Evolutionary conservation across 2,888 invertebrate genomes (phyloP), one percentile per base, ranked within the genome.

Genomic region (Stenoptilia bipunctidactyla): DNA sequence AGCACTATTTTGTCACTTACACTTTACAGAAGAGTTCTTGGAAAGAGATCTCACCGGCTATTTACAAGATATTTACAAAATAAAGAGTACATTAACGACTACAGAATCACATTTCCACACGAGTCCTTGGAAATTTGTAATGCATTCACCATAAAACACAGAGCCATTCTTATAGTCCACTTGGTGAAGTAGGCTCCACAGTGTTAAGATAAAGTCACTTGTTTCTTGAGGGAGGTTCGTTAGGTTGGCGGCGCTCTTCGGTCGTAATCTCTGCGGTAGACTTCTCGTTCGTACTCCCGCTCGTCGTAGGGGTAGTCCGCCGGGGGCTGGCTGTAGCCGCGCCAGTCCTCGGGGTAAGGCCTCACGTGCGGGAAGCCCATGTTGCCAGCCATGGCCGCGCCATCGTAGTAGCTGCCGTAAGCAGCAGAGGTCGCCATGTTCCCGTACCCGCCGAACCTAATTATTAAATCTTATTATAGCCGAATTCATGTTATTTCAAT

Each of bases 181-280:
- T 25, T 5, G 25, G 25, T 25, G 25, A 25, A 25, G 25, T 25
- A 5, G 25, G 9, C 25, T n/a, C n/a, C n/a, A n/a, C n/a, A n/a
- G n/a, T n/a, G n/a, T n/a, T n/a, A n/a, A n/a, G n/a, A n/a, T 33
- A 37, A n/a, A 20, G 20, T 20, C 20, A 20, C 20, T 20, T 5
- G 20, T 5, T 20, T 30, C 6, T 4, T 12, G 4, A 3, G 3
- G 14, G 13, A 14, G 13, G 13, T 14, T 34, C n/a, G 30, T 40
- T 73, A 82, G 40, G 88, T 85, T 13, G 88, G 88, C 27, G 88
- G 88, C 44, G 88, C 88, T 49, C 89, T 85, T 45, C 89, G 77
- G 55, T 89, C 89, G 53, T 89, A 89, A 54, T 89, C 89, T 45
- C 89, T 70, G 42, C 89, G 55, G 66, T 90, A 77, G 51, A 88